These are phyloP conservation scores for Rhizoglyphus robini DNA, from an alignment of 1,140 invertebrate species.

Conservation along the genomic window DNA sequence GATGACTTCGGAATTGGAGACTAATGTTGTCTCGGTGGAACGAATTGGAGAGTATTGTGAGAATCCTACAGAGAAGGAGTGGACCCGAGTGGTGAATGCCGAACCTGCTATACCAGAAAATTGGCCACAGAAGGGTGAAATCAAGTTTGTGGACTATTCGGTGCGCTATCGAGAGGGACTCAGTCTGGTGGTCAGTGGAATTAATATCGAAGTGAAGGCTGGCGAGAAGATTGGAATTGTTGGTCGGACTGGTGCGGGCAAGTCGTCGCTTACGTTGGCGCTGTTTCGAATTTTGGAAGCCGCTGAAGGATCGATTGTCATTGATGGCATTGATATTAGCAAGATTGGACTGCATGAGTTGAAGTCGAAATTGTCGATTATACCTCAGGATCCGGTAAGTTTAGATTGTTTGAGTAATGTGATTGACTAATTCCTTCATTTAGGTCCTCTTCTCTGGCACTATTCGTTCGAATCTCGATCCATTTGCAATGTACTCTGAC, in stretches of 20 bases:
- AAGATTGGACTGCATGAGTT: slow-evolving; percentile 75
- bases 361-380: slow-evolving; percentile 71
- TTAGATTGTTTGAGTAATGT: too few relatives aligned
- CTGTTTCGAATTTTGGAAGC: slow-evolving; percentile 43
- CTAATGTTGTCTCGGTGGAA: slow-evolving; percentile 94
- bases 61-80: slow-evolving; percentile 42
- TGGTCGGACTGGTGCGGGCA: slow-evolving; percentile 44
- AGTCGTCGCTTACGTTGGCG: slow-evolving; percentile 40
- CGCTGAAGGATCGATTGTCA: slow-evolving; percentile 56
- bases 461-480: slow-evolving; percentile 35
- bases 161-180: slow-evolving; percentile 30
- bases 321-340: slow-evolving; percentile 75
- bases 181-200: slow-evolving; percentile 32
- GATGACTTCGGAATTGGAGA: slow-evolving; percentile 93
- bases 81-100: not conserved
- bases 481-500: slow-evolving; percentile 24
- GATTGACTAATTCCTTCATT: too few relatives aligned
- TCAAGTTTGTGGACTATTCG: slow-evolving; percentile 29
- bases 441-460: slow-evolving; percentile 43
- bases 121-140: slow-evolving; percentile 29
- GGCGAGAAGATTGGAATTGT: slow-evolving; percentile 41
- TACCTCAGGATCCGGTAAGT: slow-evolving; percentile 55
- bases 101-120: slow-evolving; percentile 1
- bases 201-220: slow-evolving; percentile 29
- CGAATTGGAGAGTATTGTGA: slow-evolving; percentile 91